Base-by-base conservation (phyloP, 1,140 invertebrate species). In the Chionoecetes opilio region DNA sequence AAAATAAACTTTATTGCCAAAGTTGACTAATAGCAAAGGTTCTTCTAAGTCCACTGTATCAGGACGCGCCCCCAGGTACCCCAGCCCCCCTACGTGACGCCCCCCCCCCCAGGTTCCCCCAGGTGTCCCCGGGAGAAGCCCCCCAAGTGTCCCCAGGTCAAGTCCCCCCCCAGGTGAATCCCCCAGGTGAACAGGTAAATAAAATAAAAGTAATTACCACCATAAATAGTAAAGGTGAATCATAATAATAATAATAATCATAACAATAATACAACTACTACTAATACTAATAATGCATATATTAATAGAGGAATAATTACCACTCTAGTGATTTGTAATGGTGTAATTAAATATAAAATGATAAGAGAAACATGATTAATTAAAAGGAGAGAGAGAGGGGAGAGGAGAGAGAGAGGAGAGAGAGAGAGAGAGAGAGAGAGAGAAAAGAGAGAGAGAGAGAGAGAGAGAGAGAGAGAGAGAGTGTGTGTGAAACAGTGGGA, bases 1-100 rank as follows among this genome's bases (percentile, higher is more conserved):
- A 75, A 75, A 75, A 75, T 75, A 75, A 75, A 75, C 63, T 75
- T 75, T 75, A 75, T 75, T n/a, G 63, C 8, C 63, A 75, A 75
- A 75, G 11, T 75, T 75, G 0, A 21, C 63, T 75, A 75, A 75
- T 75, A 75, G 21, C 63, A n/a, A 75, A 26, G 63, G 63, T 75
- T 75, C 63, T 75, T 75, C n/a, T n/a, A n/a, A 8, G 63, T 75
- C 63, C 63, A 75, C n/a, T 75, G 63, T 75, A 75, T 75, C 63
- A 75, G 41, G 41, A 46, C 5, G 41, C 63, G 26, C 11, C 11
- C 2, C 46, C 46, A 53, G 46, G 46, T 53, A 17, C 11, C 46
- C 63, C 26, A 26, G 63, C n/a, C 21, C 2, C 1, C 6, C 6
- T 26, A n/a, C 21, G 63, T 11, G 63, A 0, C 1, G 21, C 0